Percentiles rank a stretch among this genome's conserved stretches.
These are phyloP conservation scores for Hyposoter dolosus DNA, from an alignment of 2,888 invertebrate species.

Conservation along the genomic window DNA sequence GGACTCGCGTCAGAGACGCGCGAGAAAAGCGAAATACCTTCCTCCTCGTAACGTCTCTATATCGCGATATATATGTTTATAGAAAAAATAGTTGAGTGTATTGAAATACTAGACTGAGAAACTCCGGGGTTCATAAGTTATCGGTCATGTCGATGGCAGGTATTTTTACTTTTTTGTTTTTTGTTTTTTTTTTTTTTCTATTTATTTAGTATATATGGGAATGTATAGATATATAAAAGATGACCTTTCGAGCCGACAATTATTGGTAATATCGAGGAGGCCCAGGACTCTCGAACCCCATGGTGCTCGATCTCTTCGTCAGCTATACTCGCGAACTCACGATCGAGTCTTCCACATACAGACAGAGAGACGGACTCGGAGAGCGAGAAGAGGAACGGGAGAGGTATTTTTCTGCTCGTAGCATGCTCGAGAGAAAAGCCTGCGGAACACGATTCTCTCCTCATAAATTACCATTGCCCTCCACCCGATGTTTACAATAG, in stretches of 20 bases:
- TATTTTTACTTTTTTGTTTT: slow-evolving; percentile 32
- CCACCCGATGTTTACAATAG: slow-evolving; percentile 79
- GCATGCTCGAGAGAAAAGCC: slow-evolving; percentile 33
- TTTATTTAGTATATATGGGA: slow-evolving; percentile 23
- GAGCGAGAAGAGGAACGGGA: not conserved
- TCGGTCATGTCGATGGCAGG: slow-evolving; percentile 71
- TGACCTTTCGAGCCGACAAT: slow-evolving; percentile 84
- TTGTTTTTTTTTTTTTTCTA: not conserved
- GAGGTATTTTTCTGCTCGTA: slow-evolving; percentile 26
- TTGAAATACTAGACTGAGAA: slow-evolving; percentile 54
- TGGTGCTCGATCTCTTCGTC: slow-evolving; percentile 58
- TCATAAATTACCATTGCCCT: slow-evolving; percentile 67
- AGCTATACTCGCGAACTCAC: slow-evolving; percentile 73
- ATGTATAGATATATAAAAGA: slow-evolving; percentile 74
- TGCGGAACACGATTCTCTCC: slow-evolving; percentile 57
- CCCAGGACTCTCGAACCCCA: slow-evolving; percentile 70
- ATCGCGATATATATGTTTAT: slow-evolving; percentile 23
- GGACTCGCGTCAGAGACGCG: slow-evolving; percentile 39
- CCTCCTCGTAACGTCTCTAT: slow-evolving; percentile 42
- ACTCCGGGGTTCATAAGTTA: slow-evolving; percentile 78
- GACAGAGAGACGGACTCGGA: not conserved
- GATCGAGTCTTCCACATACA: slow-evolving; percentile 69
- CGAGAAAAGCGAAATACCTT: slow-evolving; percentile 51
- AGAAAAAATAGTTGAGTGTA: slow-evolving; percentile 44
- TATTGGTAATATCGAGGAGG: slow-evolving; percentile 83